Evolutionary conservation across 2,113 vertebrate genomes (phyloP), one percentile per base, ranked within the genome.

Genomic region (Pachypanchax playfairii): DNA sequence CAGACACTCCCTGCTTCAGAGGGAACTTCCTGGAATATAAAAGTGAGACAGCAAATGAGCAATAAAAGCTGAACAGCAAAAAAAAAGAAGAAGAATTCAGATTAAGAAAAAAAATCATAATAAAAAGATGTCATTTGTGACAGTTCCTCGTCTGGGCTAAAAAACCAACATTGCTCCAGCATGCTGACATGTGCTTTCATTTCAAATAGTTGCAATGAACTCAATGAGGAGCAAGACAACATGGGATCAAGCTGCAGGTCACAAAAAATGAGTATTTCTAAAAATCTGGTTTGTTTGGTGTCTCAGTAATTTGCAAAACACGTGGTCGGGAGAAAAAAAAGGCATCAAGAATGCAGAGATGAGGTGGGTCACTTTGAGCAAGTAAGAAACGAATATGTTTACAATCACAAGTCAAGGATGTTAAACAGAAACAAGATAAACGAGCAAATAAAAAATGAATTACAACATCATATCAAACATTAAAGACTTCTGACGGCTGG

Each of bases 1-100:
- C 95, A 98, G 96, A 98, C 96, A 97, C 96, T 96, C 96, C 95
- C 96, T 98, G 96, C 95, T 98, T 98, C 96, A 98, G 95, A 99
- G 96, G 96, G 94, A 98, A 96, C 94, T 90, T 97, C 96, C 96
- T 98, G 96, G 94, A 98, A 98, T 96, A 82, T 84, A 96, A 97
- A 92, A 92, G 92, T 65, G 87, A 93, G 89, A 92, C 92, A 92
- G 89, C 90, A 94, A 95, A 97, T 97, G 93, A 98, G 94, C 94
- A 95, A 96, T 94, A 96, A 94, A 94, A 95, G 93, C 94, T 95
- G 92, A 93, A 94, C 95, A 97, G 62, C 93, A 93, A 91, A 91
- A 70, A 78, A 58, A 38, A 58, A 29, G 62, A 46, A 66, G 66
- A 15, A 8, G 21, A 73, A 74, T 75, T 80, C 22, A 57, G 65